phyloP scores from a whole-genome alignment of 2,888 invertebrate species.

The Acleris cristana region DNA sequence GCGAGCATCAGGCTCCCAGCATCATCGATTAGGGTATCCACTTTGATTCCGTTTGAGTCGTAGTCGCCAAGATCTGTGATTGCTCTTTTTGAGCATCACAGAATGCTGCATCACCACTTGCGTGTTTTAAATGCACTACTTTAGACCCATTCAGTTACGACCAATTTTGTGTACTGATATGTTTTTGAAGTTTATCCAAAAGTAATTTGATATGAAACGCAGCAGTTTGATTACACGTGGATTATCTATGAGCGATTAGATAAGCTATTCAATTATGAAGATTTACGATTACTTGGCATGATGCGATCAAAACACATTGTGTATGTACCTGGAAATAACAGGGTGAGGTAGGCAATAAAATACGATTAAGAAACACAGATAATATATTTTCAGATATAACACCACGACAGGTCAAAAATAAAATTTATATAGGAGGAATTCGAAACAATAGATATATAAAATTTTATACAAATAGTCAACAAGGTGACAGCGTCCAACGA shows the following conservation, averaged over 20 bases:
- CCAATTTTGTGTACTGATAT: conserved; percentile 20
- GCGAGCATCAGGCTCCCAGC: conserved; percentile 1
- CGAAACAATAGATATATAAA: conserved; percentile 78
- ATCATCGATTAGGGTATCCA: conserved; percentile 10
- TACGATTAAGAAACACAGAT: conserved; percentile 77
- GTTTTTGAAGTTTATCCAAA: conserved; percentile 37
- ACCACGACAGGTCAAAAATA: conserved; percentile 81
- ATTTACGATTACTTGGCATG: background rate
- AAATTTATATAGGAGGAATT: conserved; percentile 74
- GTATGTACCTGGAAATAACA: background rate
- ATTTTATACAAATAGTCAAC: conserved; percentile 82
- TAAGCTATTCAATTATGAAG: conserved; percentile 35
- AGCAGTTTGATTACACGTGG: conserved; percentile 12
- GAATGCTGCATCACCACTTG: background rate
- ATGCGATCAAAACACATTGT: background rate
- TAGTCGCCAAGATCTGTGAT: background rate
- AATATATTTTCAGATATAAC: conserved; percentile 82
- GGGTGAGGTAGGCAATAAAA: conserved; percentile 49
- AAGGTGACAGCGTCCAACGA: conserved; percentile 68
- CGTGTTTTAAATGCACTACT: background rate
- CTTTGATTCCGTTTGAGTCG: conserved; percentile 1
- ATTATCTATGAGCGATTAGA: conserved; percentile 45
- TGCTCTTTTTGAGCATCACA: too few species aligned
- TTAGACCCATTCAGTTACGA: background rate
- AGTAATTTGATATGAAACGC: conserved; percentile 38